These are phyloP conservation scores for Ivindomyrus marchei DNA, from an alignment of 2,113 vertebrate species.

Conservation along the genomic window DNA sequence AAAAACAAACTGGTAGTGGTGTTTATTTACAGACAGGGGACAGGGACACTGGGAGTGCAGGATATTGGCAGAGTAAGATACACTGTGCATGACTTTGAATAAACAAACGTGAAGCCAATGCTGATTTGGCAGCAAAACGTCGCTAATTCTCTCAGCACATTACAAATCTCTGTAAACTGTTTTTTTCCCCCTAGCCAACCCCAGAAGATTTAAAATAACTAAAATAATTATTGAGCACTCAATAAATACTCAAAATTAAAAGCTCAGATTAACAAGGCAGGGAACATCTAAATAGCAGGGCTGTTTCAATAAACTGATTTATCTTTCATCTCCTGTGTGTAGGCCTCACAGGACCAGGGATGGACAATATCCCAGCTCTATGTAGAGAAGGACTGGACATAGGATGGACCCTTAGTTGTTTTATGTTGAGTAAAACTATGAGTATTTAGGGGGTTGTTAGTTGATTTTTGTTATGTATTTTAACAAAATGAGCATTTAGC, in stretches of 20 bases:
- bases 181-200: neutral
- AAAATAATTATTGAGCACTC: constrained; percentile 3
- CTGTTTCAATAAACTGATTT: neutral
- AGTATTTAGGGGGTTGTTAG: neutral
- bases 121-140: neutral
- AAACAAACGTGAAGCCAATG: constrained; percentile 42
- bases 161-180: neutral
- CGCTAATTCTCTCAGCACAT: neutral
- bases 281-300: neutral
- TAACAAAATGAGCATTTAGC: neutral
- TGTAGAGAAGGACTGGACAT: neutral
- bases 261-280: neutral
- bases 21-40: neutral
- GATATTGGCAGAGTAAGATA: constrained; percentile 55
- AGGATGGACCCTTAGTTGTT: neutral
- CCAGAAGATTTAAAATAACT: neutral
- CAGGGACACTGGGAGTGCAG: constrained; percentile 45
- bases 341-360: neutral
- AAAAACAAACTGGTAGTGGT: neutral
- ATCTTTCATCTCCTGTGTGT: neutral
- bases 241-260: neutral
- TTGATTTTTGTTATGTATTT: neutral
- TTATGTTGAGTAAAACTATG: neutral
- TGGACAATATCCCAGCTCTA: neutral
- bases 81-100: constrained; percentile 46